A percentile compares a stretch with the other conserved stretches of the same genome.
phyloP scores from a whole-genome alignment of 2,888 invertebrate genomes.

The Andrena bucephala region DNA sequence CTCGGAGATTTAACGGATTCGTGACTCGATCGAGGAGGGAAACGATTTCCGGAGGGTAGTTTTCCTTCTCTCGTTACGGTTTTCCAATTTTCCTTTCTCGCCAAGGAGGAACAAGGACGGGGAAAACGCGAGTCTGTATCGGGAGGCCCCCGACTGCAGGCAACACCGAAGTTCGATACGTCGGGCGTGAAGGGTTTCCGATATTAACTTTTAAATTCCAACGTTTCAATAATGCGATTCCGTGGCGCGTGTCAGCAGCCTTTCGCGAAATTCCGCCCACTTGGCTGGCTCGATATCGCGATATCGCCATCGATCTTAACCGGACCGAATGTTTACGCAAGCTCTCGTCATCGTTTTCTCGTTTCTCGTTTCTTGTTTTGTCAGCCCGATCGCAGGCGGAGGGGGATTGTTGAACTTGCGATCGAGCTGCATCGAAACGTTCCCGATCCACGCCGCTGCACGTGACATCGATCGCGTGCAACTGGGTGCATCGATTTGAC shows the following conservation, averaged over 20 bases:
- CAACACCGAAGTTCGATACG: slow-evolving; percentile 39
- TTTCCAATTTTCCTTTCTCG: slow-evolving; percentile 4
- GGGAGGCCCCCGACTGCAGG: not conserved
- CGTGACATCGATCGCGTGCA: not conserved
- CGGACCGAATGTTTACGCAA: slow-evolving; percentile 16
- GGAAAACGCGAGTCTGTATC: slow-evolving; percentile 5
- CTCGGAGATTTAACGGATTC: not conserved
- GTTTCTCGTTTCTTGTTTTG: not conserved
- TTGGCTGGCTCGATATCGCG: slow-evolving; percentile 16
- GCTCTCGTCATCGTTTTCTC: not conserved
- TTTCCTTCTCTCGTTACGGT: not conserved
- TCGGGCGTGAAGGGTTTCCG: slow-evolving; percentile 49
- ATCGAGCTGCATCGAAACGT: not conserved
- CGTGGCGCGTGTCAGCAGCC: slow-evolving; percentile 12
- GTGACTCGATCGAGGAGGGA: not conserved
- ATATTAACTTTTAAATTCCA: slow-evolving; percentile 56
- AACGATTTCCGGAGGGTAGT: slow-evolving; percentile 4
- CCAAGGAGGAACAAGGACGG: not conserved
- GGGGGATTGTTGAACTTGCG: not conserved
- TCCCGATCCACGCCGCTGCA: not conserved
- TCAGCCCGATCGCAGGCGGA: not conserved
- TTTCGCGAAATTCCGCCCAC: slow-evolving; percentile 41
- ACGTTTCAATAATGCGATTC: slow-evolving; percentile 43
- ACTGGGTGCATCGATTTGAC: not conserved
- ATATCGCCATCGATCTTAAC: not conserved